phyloP scores from a whole-genome alignment of 2,888 invertebrate species.

The Phania funesta region DNA sequence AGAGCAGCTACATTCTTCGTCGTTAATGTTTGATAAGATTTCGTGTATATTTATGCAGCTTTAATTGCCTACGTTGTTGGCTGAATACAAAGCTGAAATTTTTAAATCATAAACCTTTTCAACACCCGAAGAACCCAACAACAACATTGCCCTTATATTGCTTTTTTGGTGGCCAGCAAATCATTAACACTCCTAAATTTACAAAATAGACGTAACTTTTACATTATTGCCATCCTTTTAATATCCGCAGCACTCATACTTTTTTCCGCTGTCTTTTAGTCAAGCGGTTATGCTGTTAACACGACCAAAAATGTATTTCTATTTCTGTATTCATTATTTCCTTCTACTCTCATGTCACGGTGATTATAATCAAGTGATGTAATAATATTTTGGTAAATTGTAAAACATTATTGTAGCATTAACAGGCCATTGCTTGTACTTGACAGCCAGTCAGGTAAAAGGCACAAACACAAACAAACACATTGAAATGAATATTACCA shows the following conservation, averaged over 20 bases:
- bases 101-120: slow-evolving; percentile 20
- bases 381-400: slow-evolving; percentile 71
- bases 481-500: not conserved
- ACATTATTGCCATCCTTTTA: slow-evolving; percentile 24
- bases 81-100: slow-evolving; percentile 17
- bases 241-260: not conserved
- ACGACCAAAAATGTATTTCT: not conserved
- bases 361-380: slow-evolving; percentile 58
- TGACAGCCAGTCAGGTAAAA: slow-evolving; percentile 55
- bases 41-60: slow-evolving; percentile 26
- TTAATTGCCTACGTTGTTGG: slow-evolving; percentile 12
- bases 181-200: slow-evolving; percentile 44
- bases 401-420: slow-evolving; percentile 71
- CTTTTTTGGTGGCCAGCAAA: slow-evolving; percentile 26
- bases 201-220: slow-evolving; percentile 33
- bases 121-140: not conserved
- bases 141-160: not conserved
- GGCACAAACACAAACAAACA: slow-evolving; percentile 15
- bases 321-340: not conserved
- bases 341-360: slow-evolving; percentile 21
- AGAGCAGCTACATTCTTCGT: slow-evolving; percentile 17
- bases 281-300: slow-evolving; percentile 1
- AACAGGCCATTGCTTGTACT: slow-evolving; percentile 73
- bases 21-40: slow-evolving; percentile 45
- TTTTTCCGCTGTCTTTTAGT: not conserved